phyloP scores from a whole-genome alignment of 2,888 invertebrate genomes.

The Cephus pulcher region DNA sequence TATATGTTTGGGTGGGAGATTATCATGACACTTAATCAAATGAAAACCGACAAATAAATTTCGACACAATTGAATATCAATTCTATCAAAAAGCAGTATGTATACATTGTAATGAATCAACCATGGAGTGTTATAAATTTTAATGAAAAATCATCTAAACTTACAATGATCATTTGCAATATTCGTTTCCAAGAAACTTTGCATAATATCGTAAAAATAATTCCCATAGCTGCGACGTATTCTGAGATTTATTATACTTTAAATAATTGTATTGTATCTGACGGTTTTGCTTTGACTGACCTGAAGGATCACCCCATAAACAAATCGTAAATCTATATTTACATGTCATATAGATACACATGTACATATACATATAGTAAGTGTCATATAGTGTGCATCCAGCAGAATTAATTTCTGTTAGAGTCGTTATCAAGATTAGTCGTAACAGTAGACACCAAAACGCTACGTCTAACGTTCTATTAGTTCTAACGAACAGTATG shows the following conservation, averaged over 20 bases:
- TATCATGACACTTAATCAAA: not conserved
- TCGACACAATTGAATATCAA: not conserved
- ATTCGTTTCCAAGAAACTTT: not conserved
- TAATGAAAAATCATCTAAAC: not conserved
- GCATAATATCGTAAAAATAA: not conserved
- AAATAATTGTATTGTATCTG: not conserved
- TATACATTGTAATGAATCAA: not conserved
- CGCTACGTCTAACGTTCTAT: constrained; percentile 53
- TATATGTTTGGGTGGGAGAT: not conserved
- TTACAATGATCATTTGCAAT: not conserved
- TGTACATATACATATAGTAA: not conserved
- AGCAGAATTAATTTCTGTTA: constrained; percentile 47
- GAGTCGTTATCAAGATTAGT: constrained; percentile 50
- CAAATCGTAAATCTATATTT: not conserved
- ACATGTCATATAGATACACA: not conserved
- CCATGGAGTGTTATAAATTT: not conserved
- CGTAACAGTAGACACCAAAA: constrained; percentile 54
- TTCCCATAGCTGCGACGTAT: not conserved
- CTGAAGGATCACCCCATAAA: not conserved
- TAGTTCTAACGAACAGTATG: constrained; percentile 42
- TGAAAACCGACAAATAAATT: not conserved
- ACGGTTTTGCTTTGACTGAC: not conserved
- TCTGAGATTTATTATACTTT: not conserved
- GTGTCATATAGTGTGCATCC: constrained; percentile 29
- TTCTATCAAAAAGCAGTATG: not conserved